Evolutionary conservation across 2,888 invertebrate species (phyloP).

Genomic region (Machimus rusticus): DNA sequence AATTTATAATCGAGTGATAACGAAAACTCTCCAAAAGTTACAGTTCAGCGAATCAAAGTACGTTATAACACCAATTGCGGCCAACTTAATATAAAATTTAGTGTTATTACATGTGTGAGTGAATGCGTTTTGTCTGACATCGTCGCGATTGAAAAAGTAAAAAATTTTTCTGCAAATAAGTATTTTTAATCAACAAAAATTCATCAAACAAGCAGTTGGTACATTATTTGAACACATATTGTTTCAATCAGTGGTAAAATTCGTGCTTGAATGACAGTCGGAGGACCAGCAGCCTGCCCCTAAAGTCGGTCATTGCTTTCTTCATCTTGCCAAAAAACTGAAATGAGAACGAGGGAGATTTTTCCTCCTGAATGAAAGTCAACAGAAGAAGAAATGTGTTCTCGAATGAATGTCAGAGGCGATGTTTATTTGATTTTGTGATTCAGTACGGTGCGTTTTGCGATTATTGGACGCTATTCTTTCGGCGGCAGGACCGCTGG

Average conservation of each 20-base stretch:
- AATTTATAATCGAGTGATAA: not conserved
- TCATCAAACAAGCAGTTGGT: conserved; percentile 41
- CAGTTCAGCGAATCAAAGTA: not conserved
- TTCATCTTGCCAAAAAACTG: conserved; percentile 22
- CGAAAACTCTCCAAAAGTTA: not conserved
- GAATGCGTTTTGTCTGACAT: conserved; percentile 68
- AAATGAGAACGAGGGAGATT: conserved; percentile 38
- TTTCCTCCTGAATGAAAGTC: conserved; percentile 35
- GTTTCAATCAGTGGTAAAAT: conserved; percentile 22
- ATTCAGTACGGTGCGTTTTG: not conserved
- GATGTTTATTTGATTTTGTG: conserved; percentile 22
- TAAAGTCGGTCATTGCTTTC: conserved; percentile 41
- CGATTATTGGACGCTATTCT: not conserved
- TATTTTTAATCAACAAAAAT: conserved; percentile 32
- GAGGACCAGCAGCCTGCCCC: not conserved
- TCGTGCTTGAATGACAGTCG: conserved; percentile 16
- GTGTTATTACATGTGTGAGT: conserved; percentile 64
- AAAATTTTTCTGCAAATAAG: conserved; percentile 43
- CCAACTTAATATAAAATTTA: conserved; percentile 38
- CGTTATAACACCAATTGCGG: not conserved
- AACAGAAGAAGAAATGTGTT: conserved; percentile 37
- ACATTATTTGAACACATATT: conserved; percentile 42
- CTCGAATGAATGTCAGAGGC: conserved; percentile 23
- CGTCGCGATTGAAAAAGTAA: conserved; percentile 68
- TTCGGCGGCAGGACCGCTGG: not conserved